These are phyloP conservation scores for Mythimna vitellina DNA, from an alignment of 2,888 invertebrate genomes.

Conservation along the genomic window DNA sequence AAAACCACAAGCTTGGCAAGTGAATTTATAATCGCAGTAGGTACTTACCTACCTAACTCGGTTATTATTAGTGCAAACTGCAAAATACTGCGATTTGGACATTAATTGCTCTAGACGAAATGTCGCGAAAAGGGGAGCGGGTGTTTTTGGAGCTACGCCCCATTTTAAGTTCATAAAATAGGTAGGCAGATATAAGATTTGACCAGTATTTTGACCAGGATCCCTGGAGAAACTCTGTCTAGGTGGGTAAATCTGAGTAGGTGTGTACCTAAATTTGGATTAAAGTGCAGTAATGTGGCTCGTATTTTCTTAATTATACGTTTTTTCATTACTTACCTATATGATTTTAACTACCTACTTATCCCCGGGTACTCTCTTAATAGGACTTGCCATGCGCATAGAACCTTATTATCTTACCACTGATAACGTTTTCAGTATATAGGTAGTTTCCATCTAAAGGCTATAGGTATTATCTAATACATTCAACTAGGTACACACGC, in stretches of 20 bases:
- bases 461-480: no score
- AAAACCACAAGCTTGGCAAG: slow-evolving; percentile 15
- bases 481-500: no score
- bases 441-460: neutral
- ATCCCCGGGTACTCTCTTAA: no score
- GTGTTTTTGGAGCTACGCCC: no score
- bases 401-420: no score
- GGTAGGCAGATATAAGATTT: no score
- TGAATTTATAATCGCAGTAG: slow-evolving; percentile 4
- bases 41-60: neutral
- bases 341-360: no score
- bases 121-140: neutral
- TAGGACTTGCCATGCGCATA: no score
- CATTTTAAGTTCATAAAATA: no score
- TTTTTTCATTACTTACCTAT: no score
- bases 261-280: neutral
- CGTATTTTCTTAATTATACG: no score
- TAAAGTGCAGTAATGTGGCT: neutral
- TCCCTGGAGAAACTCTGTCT: neutral
- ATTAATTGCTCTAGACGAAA: neutral
- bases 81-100: neutral
- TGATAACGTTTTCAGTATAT: no score
- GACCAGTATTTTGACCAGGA: neutral
- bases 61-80: slow-evolving; percentile 10
- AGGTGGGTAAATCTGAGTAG: neutral